Evolutionary conservation across 2,888 invertebrate species (phyloP).

Genomic region (Patella ulyssiponensis): DNA sequence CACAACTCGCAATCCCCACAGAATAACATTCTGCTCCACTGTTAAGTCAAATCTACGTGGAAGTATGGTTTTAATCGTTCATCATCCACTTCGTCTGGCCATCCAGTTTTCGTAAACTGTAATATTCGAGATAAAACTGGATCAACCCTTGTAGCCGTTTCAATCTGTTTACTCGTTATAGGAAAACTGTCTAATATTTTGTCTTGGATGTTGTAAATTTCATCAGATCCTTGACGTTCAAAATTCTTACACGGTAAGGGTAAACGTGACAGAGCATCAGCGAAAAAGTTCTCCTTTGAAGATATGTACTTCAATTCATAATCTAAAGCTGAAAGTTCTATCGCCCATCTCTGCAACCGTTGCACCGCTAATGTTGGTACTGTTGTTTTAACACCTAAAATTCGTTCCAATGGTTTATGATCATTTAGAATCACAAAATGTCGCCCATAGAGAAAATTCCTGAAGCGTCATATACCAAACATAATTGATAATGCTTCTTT

Average conservation of each 20-base stretch:
- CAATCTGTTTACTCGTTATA: background rate
- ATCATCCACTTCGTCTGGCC: constrained; percentile 15
- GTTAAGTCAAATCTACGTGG: constrained; percentile 13
- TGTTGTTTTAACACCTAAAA: background rate
- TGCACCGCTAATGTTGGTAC: background rate
- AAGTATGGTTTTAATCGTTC: constrained; percentile 16
- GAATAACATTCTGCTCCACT: constrained; percentile 15
- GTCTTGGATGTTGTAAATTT: background rate
- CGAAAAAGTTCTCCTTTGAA: background rate
- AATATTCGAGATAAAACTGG: constrained; percentile 2
- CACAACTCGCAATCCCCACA: constrained; percentile 11
- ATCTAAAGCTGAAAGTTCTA: background rate
- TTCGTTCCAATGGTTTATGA: constrained; percentile 6
- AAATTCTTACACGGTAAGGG: background rate
- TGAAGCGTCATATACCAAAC: constrained; percentile 11
- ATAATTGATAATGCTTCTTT: constrained; percentile 12
- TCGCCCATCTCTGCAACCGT: background rate
- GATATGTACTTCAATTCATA: background rate
- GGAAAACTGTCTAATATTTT: constrained; percentile 1
- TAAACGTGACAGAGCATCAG: background rate
- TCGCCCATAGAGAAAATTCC: background rate
- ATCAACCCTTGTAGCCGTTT: background rate
- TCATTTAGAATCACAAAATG: background rate
- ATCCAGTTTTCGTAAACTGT: constrained; percentile 15
- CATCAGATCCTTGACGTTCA: background rate